Percentiles rank a stretch among this genome's conserved stretches.
These are phyloP conservation scores for Thermophis baileyi DNA, from an alignment of 2,113 vertebrate genomes.

Conservation along the genomic window DNA sequence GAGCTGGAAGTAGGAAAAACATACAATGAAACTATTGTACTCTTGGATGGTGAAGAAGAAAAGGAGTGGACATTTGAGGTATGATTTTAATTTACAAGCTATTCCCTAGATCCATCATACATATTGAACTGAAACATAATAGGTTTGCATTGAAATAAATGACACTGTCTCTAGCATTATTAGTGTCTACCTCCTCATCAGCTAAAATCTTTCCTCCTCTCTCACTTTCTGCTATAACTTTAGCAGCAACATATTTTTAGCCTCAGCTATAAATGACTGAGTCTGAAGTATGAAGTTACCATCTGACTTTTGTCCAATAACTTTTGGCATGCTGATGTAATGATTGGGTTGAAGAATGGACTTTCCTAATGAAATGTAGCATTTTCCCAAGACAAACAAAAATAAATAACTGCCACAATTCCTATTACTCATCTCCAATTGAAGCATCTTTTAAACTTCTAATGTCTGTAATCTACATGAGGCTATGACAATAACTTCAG, in stretches of 20 bases:
- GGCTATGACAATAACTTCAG: not conserved
- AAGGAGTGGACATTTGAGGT: conserved; percentile 79
- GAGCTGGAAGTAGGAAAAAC: conserved; percentile 72
- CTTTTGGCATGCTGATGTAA: not conserved
- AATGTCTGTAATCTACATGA: not conserved
- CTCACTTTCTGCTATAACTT: not conserved
- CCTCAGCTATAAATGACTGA: not conserved
- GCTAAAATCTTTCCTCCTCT: not conserved
- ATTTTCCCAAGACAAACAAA: not conserved
- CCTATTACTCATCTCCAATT: not conserved
- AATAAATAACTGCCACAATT: not conserved
- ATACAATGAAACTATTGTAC: conserved; percentile 82
- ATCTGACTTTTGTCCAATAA: not conserved
- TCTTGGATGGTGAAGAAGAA: conserved; percentile 82
- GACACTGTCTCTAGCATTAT: not conserved
- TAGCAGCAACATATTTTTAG: not conserved
- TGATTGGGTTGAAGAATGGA: not conserved
- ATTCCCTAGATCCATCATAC: not conserved
- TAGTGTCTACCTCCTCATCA: too few relatives aligned
- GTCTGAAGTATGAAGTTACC: not conserved
- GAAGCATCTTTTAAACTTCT: not conserved
- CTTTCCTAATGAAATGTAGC: not conserved
- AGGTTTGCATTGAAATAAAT: not conserved
- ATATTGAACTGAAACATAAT: not conserved
- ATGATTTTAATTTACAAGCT: conserved; percentile 20